A percentile compares a stretch with the other conserved stretches of the same genome.
phyloP scores from a whole-genome alignment of 2,888 invertebrate species.

The Creontiades dilutus region DNA sequence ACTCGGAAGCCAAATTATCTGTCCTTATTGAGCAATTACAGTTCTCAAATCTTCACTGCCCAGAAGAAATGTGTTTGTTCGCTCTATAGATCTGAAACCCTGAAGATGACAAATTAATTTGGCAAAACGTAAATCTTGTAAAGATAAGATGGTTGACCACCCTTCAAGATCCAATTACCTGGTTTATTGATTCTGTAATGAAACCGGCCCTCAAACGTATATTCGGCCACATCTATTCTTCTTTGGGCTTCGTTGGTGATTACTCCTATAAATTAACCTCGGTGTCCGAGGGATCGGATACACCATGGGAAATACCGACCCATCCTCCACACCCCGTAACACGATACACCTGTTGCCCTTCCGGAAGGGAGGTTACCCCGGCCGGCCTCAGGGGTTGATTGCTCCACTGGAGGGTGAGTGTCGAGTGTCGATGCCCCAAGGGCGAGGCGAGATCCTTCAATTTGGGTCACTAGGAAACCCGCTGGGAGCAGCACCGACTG shows the following conservation, averaged over 20 bases:
- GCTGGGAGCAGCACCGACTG: neutral
- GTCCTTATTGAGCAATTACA: too few species aligned
- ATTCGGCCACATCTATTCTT: neutral
- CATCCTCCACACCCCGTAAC: neutral
- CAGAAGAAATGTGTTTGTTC: too few species aligned
- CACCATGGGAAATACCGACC: neutral
- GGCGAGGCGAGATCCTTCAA: neutral
- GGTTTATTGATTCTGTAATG: neutral
- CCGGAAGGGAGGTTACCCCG: neutral
- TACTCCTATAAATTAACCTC: neutral
- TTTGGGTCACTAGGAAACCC: neutral
- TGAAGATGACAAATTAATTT: too few species aligned
- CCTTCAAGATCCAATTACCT: too few species aligned
- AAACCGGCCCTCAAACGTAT: neutral
- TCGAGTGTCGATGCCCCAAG: neutral
- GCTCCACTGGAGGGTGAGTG: neutral
- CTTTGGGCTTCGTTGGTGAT: neutral
- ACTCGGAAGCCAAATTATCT: too few species aligned
- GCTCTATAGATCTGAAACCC: too few species aligned
- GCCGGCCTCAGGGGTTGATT: neutral
- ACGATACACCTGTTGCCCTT: conserved; percentile 9
- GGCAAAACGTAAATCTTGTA: too few species aligned
- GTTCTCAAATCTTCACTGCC: too few species aligned
- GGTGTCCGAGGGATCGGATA: neutral
- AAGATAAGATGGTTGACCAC: too few species aligned